Percentiles rank a stretch among this genome's conserved stretches.
Evolutionary conservation across 2,888 invertebrate species (phyloP).

Genomic region (Drosophila niveifrons): DNA sequence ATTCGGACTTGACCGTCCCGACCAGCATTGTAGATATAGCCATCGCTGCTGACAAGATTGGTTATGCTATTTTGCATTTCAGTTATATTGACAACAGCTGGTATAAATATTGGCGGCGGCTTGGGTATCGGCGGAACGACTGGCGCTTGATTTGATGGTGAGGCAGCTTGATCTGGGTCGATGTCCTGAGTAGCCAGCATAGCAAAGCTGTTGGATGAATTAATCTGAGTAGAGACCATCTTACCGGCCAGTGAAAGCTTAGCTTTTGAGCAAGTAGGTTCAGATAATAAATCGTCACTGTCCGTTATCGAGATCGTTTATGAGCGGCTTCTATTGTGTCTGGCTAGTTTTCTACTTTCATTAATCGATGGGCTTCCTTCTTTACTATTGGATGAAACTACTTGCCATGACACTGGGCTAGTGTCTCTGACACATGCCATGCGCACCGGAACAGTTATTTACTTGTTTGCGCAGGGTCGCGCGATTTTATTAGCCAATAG

Average conservation of each 20-base stretch:
- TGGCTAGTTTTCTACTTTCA: not conserved
- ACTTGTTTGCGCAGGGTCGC: too few relatives aligned
- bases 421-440: not conserved
- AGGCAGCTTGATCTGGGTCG: not conserved
- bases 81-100: not conserved
- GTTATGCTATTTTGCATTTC: not conserved
- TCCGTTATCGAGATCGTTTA: constrained; percentile 1
- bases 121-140: not conserved
- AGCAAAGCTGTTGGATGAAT: not conserved
- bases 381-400: not conserved
- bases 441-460: too few relatives aligned
- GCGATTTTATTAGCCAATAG: too few relatives aligned
- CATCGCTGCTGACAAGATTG: not conserved
- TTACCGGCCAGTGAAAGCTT: not conserved
- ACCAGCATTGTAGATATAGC: constrained; percentile 15
- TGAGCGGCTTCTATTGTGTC: not conserved
- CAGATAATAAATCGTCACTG: not conserved
- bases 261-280: not conserved
- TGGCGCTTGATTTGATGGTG: too few relatives aligned
- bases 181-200: not conserved
- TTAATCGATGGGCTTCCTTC: not conserved
- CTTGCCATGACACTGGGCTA: not conserved
- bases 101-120: not conserved
- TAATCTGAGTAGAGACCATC: not conserved
- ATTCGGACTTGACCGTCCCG: constrained; percentile 7